These are phyloP conservation scores for Sialis lutaria DNA, from an alignment of 2,888 invertebrate species.

Conservation along the genomic window DNA sequence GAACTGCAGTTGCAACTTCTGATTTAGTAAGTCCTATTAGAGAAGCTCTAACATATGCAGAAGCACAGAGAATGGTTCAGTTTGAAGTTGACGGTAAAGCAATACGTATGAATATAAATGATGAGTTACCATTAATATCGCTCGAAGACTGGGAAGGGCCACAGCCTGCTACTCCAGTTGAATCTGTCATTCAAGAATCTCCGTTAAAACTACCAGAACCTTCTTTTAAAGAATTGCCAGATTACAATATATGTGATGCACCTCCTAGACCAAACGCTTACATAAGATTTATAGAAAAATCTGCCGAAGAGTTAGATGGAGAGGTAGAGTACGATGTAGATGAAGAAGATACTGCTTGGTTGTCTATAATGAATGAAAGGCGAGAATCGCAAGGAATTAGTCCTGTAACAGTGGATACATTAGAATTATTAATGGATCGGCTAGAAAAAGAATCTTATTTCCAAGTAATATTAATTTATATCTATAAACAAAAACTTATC, in stretches of 20 bases:
- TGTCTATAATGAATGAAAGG: slow-evolving; percentile 72
- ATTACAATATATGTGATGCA: slow-evolving; percentile 67
- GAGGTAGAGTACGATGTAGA: slow-evolving; percentile 94
- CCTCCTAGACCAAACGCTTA: slow-evolving; percentile 75
- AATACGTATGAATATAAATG: slow-evolving; percentile 32
- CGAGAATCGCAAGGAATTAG: slow-evolving; percentile 53
- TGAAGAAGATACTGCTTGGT: slow-evolving; percentile 94
- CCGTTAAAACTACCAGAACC: slow-evolving; percentile 49
- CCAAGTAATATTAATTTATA: slow-evolving; percentile 29
- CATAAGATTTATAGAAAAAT: slow-evolving; percentile 87
- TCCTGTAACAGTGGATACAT: slow-evolving; percentile 68
- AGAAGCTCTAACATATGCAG: slow-evolving; percentile 65
- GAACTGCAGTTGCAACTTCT: slow-evolving; percentile 20
- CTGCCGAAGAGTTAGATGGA: slow-evolving; percentile 85
- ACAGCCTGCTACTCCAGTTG: slow-evolving; percentile 3
- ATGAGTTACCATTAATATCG: slow-evolving; percentile 49
- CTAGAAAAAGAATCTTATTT: slow-evolving; percentile 96
- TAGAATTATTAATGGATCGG: slow-evolving; percentile 94
- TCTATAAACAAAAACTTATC: slow-evolving; percentile 13
- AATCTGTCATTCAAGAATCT: slow-evolving; percentile 19
- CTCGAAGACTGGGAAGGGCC: slow-evolving; percentile 35
- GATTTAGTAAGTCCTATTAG: slow-evolving; percentile 35
- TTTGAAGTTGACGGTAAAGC: slow-evolving; percentile 62
- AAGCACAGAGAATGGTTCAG: slow-evolving; percentile 71
- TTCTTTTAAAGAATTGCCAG: slow-evolving; percentile 48